phyloP scores from a whole-genome alignment of 2,888 invertebrate genomes.

The Heliconius erato region DNA sequence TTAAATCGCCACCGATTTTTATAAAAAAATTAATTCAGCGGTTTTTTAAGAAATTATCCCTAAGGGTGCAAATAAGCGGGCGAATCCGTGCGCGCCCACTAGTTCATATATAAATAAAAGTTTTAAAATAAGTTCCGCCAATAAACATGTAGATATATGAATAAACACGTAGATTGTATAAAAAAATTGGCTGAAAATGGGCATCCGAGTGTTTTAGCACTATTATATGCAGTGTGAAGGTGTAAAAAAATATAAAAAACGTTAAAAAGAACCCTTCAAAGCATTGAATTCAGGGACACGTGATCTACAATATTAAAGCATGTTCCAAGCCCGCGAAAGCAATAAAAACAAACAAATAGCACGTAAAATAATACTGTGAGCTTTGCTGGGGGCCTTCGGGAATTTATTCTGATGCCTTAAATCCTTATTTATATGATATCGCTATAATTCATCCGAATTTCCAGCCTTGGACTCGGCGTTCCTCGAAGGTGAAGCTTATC shows the following conservation, averaged over 20 bases:
- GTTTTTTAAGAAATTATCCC: no score
- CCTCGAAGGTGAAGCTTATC: constrained; percentile 33
- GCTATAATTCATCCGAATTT: constrained; percentile 71
- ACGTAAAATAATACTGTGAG: constrained; percentile 75
- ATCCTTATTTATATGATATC: constrained; percentile 84
- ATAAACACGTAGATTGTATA: no score
- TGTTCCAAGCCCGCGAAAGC: constrained; percentile 58
- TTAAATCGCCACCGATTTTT: no score
- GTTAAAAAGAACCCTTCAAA: constrained; percentile 34
- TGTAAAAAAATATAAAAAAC: not conserved
- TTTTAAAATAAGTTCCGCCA: no score
- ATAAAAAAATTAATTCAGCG: no score
- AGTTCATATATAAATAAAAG: no score
- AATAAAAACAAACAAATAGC: constrained; percentile 81
- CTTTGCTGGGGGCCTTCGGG: constrained; percentile 60
- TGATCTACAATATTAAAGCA: constrained; percentile 61
- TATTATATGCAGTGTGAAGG: not conserved
- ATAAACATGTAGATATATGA: no score
- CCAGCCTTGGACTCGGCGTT: constrained; percentile 50
- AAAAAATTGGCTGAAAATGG: no score
- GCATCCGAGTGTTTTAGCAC: no score
- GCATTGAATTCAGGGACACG: constrained; percentile 55
- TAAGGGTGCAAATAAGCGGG: no score
- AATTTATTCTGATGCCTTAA: constrained; percentile 78
- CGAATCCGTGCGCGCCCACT: no score